Percentiles rank a stretch among this genome's conserved stretches.
Conservation (phyloP, 2,888 invertebrate species). For the Epirrhoe tristata region DNA sequence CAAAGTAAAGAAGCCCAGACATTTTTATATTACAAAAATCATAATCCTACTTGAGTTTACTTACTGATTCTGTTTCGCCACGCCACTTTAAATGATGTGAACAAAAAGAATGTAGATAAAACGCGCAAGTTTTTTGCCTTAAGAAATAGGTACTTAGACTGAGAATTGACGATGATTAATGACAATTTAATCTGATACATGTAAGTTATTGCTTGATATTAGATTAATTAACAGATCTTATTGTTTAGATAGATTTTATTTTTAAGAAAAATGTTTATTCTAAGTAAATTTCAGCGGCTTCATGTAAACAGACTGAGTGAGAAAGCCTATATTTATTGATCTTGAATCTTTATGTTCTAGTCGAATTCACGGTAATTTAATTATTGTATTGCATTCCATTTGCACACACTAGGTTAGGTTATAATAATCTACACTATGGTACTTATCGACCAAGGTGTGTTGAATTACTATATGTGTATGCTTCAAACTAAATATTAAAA, state of each 20-base stretch:
- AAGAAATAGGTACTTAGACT: not conserved
- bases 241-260: not conserved
- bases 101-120: not conserved
- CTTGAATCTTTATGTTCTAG: slow-evolving; percentile 50
- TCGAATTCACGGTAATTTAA: slow-evolving; percentile 44
- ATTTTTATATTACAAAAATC: too few relatives aligned
- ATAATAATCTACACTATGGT: not conserved
- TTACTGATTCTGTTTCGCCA: not conserved
- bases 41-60: too few relatives aligned
- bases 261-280: not conserved
- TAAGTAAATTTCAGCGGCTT: slow-evolving; percentile 6
- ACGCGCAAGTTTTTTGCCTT: not conserved
- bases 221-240: not conserved
- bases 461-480: not conserved
- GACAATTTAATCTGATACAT: not conserved
- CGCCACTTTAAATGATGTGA: not conserved
- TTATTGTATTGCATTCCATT: slow-evolving; percentile 39
- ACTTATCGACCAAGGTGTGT: slow-evolving; percentile 14
- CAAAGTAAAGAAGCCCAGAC: too few relatives aligned
- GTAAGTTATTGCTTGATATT: not conserved
- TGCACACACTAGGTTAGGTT: slow-evolving; percentile 13
- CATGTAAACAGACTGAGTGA: slow-evolving; percentile 34
- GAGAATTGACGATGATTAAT: not conserved
- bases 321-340: slow-evolving; percentile 34
- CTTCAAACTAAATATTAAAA: not conserved